Evolutionary conservation across 1,140 invertebrate species (phyloP).

Genomic region (Zaprionus ghesquierei): DNA sequence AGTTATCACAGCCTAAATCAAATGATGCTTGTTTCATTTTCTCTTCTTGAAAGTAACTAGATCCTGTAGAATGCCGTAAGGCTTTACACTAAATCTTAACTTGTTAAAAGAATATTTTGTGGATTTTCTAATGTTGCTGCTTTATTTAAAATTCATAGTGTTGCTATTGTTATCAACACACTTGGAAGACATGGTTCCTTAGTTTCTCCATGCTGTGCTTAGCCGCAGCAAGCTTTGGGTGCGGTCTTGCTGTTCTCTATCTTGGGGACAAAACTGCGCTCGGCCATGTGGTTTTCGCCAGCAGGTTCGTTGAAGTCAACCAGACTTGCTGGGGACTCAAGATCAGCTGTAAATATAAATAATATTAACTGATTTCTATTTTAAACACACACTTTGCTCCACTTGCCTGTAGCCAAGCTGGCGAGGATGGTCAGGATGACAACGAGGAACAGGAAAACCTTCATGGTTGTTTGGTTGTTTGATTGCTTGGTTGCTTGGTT

Average conservation of each 20-base stretch:
- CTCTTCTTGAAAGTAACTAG: too few species aligned
- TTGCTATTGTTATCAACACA: neutral
- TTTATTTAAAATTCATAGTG: constrained; percentile 55
- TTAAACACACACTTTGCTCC: neutral
- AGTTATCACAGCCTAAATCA: constrained; percentile 59
- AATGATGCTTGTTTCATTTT: neutral
- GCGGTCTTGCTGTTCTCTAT: neutral
- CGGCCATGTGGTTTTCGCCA: neutral
- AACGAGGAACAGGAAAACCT: constrained; percentile 37
- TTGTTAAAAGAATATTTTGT: neutral
- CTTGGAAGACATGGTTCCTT: neutral
- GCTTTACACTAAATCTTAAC: too few species aligned
- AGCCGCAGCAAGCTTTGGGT: constrained; percentile 55
- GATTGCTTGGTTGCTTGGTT: constrained; percentile 19
- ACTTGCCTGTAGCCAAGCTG: constrained; percentile 47
- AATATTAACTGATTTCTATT: neutral
- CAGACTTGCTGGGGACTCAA: neutral
- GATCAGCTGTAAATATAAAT: neutral
- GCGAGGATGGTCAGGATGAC: constrained; percentile 44
- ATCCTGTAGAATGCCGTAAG: too few species aligned
- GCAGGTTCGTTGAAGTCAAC: neutral
- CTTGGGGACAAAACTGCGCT: constrained; percentile 9
- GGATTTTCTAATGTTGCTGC: constrained; percentile 44
- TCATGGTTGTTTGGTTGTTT: constrained; percentile 43
- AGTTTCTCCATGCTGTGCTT: neutral